Conservation (phyloP, 2,113 vertebrate genomes). For the Patagioenas fasciata region DNA sequence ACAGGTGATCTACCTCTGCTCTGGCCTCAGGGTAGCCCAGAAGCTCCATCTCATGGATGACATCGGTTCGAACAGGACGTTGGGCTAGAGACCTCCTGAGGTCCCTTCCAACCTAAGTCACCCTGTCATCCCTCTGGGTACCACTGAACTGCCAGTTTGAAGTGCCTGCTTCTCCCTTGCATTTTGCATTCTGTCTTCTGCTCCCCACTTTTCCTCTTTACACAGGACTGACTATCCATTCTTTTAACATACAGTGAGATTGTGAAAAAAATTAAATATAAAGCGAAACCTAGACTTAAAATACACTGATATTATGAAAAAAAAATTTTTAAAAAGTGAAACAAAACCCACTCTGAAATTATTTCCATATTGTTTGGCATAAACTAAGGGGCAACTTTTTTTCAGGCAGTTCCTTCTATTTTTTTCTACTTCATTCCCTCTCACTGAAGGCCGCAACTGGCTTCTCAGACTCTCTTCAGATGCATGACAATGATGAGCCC, state of each 20-base stretch:
- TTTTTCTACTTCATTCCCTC: not conserved
- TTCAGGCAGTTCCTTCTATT: not conserved
- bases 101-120: not conserved
- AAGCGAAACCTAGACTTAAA: not conserved
- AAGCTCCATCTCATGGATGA: not conserved
- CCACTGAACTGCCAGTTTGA: not conserved
- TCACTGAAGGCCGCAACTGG: not conserved
- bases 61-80: not conserved
- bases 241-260: not conserved
- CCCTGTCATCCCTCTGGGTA: not conserved
- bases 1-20: not conserved
- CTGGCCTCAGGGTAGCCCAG: not conserved
- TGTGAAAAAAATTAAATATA: not conserved
- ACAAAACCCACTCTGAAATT: not conserved
- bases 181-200: not conserved
- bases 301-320: not conserved
- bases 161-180: not conserved
- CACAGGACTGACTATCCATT: rapidly evolving
- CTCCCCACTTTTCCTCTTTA: not conserved
- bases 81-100: not conserved
- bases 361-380: not conserved
- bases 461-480: not conserved
- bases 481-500: not conserved
- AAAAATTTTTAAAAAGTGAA: not conserved
- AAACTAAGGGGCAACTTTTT: not conserved